Conservation (phyloP, 2,797 vertebrate genomes). For the Eptatretus atami region DNA sequence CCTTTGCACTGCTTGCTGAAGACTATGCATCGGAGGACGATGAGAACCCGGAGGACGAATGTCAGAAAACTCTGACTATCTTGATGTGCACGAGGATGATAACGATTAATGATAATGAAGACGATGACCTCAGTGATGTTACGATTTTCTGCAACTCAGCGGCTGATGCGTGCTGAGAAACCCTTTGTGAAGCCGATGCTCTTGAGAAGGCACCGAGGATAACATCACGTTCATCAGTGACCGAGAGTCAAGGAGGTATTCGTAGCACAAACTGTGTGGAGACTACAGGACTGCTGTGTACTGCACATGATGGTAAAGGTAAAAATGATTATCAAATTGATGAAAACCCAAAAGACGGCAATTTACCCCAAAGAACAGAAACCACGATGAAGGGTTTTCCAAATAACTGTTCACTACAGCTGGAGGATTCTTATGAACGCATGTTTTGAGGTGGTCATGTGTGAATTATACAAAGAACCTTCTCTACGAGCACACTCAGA, state of each 20-base stretch:
- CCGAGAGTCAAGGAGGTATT: conserved; percentile 6
- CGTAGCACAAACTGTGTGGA: conserved; percentile 13
- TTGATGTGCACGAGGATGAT: background rate
- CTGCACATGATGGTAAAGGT: conserved; percentile 7
- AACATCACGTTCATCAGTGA: background rate
- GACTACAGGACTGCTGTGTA: conserved; percentile 3
- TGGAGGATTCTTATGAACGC: background rate
- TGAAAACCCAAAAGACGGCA: too few relatives aligned
- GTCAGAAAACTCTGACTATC: too few relatives aligned
- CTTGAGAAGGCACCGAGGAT: conserved; percentile 4
- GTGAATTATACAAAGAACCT: background rate
- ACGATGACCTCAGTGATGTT: conserved; percentile 70
- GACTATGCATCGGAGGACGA: conserved; percentile 44
- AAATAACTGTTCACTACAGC: background rate
- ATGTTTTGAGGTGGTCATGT: background rate
- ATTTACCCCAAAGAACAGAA: background rate
- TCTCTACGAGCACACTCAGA: background rate
- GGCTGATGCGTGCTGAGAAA: conserved; percentile 14
- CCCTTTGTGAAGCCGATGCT: conserved; percentile 3
- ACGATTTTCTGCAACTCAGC: conserved; percentile 65
- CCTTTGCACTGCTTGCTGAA: conserved; percentile 37
- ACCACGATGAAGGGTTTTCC: background rate
- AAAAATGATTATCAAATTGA: too few relatives aligned
- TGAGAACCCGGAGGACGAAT: conserved; percentile 12
- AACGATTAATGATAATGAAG: conserved; percentile 21